Percentiles rank a stretch among this genome's conserved stretches.
Evolutionary conservation across 2,797 vertebrate genomes (phyloP).

Genomic region (Tokudaia tokunoshimensis): DNA sequence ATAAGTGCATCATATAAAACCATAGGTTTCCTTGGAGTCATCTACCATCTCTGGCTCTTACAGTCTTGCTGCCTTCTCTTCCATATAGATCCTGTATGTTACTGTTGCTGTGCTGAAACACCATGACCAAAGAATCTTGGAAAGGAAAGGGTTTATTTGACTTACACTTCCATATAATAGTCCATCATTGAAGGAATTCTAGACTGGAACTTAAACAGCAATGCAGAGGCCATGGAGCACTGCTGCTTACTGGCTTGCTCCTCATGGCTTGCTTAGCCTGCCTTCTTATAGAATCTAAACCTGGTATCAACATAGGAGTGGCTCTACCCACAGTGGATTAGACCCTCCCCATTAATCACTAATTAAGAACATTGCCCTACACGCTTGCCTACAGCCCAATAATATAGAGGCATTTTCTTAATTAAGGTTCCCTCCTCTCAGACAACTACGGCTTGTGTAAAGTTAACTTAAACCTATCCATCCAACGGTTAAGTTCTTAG

Average conservation of each 20-base stretch:
- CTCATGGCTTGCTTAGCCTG: neutral
- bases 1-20: neutral
- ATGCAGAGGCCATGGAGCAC: neutral
- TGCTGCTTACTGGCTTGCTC: neutral
- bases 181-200: neutral
- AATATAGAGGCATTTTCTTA: neutral
- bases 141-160: neutral
- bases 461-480: neutral
- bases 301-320: neutral
- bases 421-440: neutral
- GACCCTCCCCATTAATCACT: neutral
- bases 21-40: neutral
- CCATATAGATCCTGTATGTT: neutral
- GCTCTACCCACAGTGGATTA: neutral
- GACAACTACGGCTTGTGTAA: neutral
- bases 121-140: neutral
- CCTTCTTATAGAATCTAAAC: neutral
- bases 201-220: neutral
- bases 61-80: neutral
- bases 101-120: neutral
- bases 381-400: neutral
- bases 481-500: neutral
- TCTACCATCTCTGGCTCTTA: neutral
- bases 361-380: neutral
- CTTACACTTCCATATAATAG: neutral